Conservation (phyloP, 2,797 vertebrate species). For the Peromyscus nudipes region DNA sequence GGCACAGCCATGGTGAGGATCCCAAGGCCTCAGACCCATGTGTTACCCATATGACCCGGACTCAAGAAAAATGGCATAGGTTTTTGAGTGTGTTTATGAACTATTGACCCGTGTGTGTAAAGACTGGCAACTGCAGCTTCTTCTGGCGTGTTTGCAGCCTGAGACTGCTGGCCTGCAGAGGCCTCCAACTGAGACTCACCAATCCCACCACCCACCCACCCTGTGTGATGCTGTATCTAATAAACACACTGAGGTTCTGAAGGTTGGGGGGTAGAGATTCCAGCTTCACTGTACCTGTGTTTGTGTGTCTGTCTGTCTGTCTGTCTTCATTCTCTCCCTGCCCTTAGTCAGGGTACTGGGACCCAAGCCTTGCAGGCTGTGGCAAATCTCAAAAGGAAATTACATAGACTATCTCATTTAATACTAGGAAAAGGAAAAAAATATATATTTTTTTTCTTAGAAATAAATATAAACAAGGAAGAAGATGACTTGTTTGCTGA, state of each 20-base stretch:
- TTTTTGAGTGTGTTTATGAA: neutral
- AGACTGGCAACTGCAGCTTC: neutral
- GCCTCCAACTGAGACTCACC: neutral
- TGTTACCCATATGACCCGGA: neutral
- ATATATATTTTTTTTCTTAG: neutral
- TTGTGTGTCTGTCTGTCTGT: neutral
- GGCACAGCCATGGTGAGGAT: neutral
- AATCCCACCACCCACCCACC: no score
- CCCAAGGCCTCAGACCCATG: neutral
- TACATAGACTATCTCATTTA: neutral
- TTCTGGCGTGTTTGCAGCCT: neutral
- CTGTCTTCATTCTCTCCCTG: neutral
- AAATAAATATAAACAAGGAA: neutral
- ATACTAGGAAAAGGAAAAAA: conserved; percentile 23
- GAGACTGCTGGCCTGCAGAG: neutral
- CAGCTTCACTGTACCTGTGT: neutral
- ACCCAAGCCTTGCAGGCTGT: neutral
- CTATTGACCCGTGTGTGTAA: neutral
- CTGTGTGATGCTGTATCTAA: neutral
- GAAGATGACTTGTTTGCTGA: neutral
- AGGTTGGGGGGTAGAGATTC: neutral
- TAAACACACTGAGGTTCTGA: neutral
- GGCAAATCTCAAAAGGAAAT: conserved; percentile 28
- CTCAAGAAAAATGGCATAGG: neutral
- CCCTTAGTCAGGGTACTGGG: neutral